Conservation (phyloP, 2,113 vertebrate species). For the Nanorana parkeri region DNA sequence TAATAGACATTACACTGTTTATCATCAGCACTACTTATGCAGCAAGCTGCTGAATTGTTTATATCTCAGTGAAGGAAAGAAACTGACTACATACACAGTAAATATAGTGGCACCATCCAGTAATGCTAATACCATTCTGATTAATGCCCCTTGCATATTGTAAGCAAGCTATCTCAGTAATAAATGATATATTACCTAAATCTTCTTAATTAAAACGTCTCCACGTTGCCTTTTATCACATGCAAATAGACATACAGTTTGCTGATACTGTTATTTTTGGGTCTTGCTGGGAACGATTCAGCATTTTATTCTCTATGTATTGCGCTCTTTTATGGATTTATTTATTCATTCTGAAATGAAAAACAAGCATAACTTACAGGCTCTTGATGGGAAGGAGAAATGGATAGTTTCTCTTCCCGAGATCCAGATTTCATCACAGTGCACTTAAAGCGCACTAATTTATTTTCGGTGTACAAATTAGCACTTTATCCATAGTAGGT, state of each 20-base stretch:
- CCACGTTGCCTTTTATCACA: conserved; percentile 33
- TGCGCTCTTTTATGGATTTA: conserved; percentile 28
- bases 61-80: conserved; percentile 1
- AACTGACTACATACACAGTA: not conserved
- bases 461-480: not conserved
- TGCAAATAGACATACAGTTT: conserved; percentile 37
- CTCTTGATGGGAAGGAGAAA: not conserved
- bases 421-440: conserved; percentile 12
- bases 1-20: too few species aligned
- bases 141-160: conserved; percentile 28
- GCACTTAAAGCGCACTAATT: conserved; percentile 6
- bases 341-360: conserved; percentile 44
- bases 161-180: conserved; percentile 31
- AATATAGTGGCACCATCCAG: conserved; percentile 4
- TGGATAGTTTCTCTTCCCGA: not conserved
- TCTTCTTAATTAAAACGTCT: conserved; percentile 49
- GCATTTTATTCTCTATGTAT: conserved; percentile 25
- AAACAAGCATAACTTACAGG: conserved; percentile 38
- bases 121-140: conserved; percentile 3
- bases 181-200: conserved; percentile 47
- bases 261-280: conserved; percentile 41
- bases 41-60: not conserved
- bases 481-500: too few species aligned
- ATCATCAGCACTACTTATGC: too few species aligned
- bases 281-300: conserved; percentile 27